Base-by-base conservation (phyloP, 2,113 vertebrate genomes). In the Emberiza fucata region DNA sequence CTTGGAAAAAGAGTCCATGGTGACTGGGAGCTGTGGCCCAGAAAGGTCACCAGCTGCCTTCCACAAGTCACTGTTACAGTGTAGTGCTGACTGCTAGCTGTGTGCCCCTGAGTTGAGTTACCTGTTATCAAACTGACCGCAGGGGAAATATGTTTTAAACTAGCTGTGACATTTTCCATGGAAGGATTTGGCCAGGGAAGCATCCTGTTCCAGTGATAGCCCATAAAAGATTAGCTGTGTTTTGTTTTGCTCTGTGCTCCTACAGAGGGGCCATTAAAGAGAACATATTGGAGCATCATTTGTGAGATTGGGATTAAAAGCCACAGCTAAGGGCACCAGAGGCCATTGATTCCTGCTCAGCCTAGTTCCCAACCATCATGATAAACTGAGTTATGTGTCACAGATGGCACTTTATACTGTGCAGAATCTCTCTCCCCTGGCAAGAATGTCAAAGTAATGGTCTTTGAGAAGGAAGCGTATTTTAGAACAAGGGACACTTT, bases 201-300 rank as follows among this genome's bases (percentile, higher is more conserved):
- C 63, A 81, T 96, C 75, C 60, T 92, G 79, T 90, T 92, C 63
- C 31, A 70, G 39, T 51, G 79, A 82, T 86, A 88, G 39, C 56
- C 16, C 3, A 3, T 86, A 37, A 82, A 85, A 90, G 54, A 88
- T 83, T n/a, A 90, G 84, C 1, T 5, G 44, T 91, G 64, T 57
- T 89, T 90, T 94, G 75, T 39, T 94, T 88, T 92, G 56, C 60
- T 87, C 75, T 80, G 33, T 80, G 66, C 68, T 90, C 35, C 64
- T 89, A 28, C 27, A 63, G 64, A 44, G 60, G 35, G 81, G 37
- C 64, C 7, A 2, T 89, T 95, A 45, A 91, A 66, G 33, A 92
- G 75, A 81, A 83, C 3, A 2, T 70, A 64, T 27, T 94, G 59
- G 39, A 93, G 68, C 59, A 86, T 93, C 47, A 5, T 50, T 45